These are phyloP conservation scores for Hyposoter didymator DNA, from an alignment of 2,888 invertebrate genomes.

Conservation along the genomic window DNA sequence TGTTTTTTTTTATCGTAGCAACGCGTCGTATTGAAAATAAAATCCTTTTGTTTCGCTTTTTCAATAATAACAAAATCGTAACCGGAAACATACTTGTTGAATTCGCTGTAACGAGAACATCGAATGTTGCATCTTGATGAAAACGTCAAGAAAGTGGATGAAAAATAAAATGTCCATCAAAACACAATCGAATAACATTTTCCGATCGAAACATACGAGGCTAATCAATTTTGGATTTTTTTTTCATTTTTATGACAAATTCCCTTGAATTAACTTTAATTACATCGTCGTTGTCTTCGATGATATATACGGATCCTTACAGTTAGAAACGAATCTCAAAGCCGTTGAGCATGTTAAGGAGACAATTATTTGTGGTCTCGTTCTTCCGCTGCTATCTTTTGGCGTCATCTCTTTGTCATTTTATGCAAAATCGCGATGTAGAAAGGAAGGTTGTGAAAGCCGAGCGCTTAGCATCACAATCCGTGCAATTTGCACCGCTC, in stretches of 20 bases:
- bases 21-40: conserved; percentile 5
- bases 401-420: conserved; percentile 24
- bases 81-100: not conserved
- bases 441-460: conserved; percentile 36
- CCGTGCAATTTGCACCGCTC: conserved; percentile 79
- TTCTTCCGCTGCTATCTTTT: conserved; percentile 22
- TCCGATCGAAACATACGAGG: too few species aligned
- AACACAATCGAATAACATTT: not conserved
- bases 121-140: not conserved
- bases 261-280: not conserved
- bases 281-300: not conserved
- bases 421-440: conserved; percentile 38
- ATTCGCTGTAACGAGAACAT: not conserved
- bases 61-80: not conserved
- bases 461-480: conserved; percentile 79
- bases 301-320: not conserved
- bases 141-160: not conserved
- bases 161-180: not conserved
- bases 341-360: conserved; percentile 4
- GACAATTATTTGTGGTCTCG: conserved; percentile 35
- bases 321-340: conserved; percentile 16
- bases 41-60: not conserved
- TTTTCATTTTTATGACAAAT: not conserved
- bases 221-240: not conserved
- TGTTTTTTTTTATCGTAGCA: conserved; percentile 5